These are phyloP conservation scores for Cochlearius cochlearius DNA, from an alignment of 2,113 vertebrate genomes.

Conservation along the genomic window DNA sequence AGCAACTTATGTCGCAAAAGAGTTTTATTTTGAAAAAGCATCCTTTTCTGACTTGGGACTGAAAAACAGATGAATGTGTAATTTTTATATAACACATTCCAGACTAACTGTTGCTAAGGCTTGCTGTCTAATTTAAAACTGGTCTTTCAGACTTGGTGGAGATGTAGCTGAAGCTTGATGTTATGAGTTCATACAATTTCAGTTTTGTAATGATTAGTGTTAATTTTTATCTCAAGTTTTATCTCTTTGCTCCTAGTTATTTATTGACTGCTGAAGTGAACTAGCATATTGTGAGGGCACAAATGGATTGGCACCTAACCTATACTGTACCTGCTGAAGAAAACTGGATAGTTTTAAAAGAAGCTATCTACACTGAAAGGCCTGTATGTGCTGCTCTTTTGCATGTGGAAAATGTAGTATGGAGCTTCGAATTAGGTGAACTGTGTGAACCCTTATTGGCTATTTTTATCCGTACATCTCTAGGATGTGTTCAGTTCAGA, in stretches of 20 bases:
- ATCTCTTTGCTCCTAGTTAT: background rate
- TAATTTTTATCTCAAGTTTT: background rate
- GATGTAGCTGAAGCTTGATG: background rate
- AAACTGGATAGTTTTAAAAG: background rate
- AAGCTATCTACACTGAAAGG: background rate
- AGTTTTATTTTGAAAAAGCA: background rate
- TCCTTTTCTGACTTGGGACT: background rate
- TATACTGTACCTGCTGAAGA: background rate
- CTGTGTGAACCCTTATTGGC: background rate
- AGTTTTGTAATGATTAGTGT: background rate
- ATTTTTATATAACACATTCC: background rate
- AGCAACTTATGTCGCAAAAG: background rate
- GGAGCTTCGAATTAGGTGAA: background rate
- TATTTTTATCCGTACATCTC: background rate
- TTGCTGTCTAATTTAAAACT: background rate
- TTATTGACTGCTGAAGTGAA: background rate
- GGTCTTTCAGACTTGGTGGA: background rate
- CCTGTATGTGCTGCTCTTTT: background rate
- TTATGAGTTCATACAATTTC: background rate
- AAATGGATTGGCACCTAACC: background rate
- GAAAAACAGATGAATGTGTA: background rate
- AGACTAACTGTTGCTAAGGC: background rate
- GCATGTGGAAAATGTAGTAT: accelerated
- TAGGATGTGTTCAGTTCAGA: background rate
- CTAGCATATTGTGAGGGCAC: background rate